Base-by-base conservation (phyloP, 2,888 invertebrate species). In the Melolontha melolontha region DNA sequence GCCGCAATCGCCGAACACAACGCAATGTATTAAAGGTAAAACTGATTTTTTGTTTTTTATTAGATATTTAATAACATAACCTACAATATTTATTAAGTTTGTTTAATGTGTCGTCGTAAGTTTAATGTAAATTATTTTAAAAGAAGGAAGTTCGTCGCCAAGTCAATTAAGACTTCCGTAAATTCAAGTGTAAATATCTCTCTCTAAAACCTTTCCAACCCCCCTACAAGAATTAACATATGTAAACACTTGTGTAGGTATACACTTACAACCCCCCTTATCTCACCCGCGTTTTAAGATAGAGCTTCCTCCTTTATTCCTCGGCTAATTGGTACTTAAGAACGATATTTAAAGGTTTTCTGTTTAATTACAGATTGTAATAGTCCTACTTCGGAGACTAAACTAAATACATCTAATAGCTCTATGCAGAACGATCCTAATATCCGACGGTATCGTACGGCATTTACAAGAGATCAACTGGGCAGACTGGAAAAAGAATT, bases 391-490 rank as follows among this genome's bases (percentile, higher is more conserved):
- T 74, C 78, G 16, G 78, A 72, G 34, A 49, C 70, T 74, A 10
- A 70, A 75, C 39, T 65, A 27, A 69, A 69, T 39, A 39, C 65
- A n/a, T 22, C 77, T 70, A 54, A 39, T 4, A 54, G 64, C 12
- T 67, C 69, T 6, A 54, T 71, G 34, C 73, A 72, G 50, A 84
- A 84, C 69, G 91, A 91, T 77, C 89, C 89, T 12, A 90, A 89
- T 75, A 91, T 92, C 75, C 89, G 97, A 68, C 88, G 98, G 64
- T 99, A 99, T 83, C 88, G 99, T 54, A 99, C 98, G 0, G 98
- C 98, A 0, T 99, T 99, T 84, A 96, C 97, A 0, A 86, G 97
- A 10, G 98, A 98, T 80, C 98, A 98, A 82, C 84, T 98, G 49
- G 91, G 89, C 0, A 87, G 96, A 11, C 85, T 99, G 64, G 99